phyloP scores from a whole-genome alignment of 2,888 invertebrate genomes.

The Hydriomena furcata region DNA sequence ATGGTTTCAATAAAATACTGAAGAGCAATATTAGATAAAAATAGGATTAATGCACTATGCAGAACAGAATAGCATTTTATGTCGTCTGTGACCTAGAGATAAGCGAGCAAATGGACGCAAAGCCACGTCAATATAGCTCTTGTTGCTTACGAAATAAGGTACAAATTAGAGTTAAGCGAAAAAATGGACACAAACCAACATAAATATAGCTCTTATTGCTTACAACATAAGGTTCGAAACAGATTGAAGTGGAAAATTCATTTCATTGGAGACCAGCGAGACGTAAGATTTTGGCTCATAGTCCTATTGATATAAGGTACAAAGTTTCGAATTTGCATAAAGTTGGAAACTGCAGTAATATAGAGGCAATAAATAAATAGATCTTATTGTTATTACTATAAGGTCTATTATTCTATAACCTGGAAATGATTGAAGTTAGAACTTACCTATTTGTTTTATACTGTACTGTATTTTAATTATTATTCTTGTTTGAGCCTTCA shows the following conservation, averaged over 20 bases:
- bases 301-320: slow-evolving; percentile 3
- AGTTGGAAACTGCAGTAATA: slow-evolving; percentile 6
- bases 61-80: slow-evolving; percentile 6
- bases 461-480: too few species aligned
- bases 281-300: slow-evolving; percentile 7
- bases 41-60: slow-evolving; percentile 1
- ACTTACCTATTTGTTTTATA: too few species aligned
- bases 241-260: slow-evolving; percentile 8
- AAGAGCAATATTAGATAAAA: slow-evolving; percentile 1
- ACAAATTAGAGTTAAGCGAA: slow-evolving; percentile 5
- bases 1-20: slow-evolving; percentile 1
- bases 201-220: background rate
- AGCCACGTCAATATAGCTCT: slow-evolving; percentile 1
- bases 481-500: too few species aligned
- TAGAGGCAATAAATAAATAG: background rate
- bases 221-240: slow-evolving; percentile 4
- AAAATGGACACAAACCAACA: background rate
- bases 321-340: slow-evolving; percentile 14
- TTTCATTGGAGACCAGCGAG: background rate
- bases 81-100: background rate
- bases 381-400: too few species aligned
- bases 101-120: background rate
- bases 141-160: background rate
- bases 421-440: too few species aligned
- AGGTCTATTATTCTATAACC: too few species aligned